phyloP scores from a whole-genome alignment of 2,797 vertebrate genomes.

The Intellagama lesueurii region DNA sequence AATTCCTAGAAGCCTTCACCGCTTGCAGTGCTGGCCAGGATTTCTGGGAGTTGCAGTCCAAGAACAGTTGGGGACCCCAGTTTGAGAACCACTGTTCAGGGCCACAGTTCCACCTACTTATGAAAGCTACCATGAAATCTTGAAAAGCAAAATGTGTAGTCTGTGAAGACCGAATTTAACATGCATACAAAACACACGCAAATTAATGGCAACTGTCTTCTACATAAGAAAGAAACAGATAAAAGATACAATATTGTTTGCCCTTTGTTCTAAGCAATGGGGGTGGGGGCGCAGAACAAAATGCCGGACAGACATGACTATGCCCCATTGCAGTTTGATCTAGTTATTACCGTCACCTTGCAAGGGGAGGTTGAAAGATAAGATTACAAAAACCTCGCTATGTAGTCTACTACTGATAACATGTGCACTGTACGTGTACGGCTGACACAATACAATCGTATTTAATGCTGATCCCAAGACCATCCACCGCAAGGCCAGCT shows the following conservation, averaged over 20 bases:
- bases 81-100: too few species aligned
- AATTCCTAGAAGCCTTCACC: too few species aligned
- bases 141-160: not conserved
- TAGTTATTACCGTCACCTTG: not conserved
- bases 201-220: not conserved
- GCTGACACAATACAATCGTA: not conserved
- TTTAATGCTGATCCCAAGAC: too few species aligned
- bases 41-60: too few species aligned
- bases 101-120: not conserved
- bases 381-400: not conserved
- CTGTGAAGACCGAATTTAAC: not conserved
- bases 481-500: too few species aligned
- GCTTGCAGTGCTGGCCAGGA: too few species aligned
- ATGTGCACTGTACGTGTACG: too few species aligned
- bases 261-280: not conserved
- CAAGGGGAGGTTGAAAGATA: not conserved
- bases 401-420: too few species aligned
- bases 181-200: not conserved
- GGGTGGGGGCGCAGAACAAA: not conserved
- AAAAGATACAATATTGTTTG: not conserved
- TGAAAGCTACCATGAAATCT: not conserved
- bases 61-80: too few species aligned
- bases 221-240: not conserved
- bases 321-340: not conserved
- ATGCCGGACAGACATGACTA: not conserved